A percentile compares a stretch with the other conserved stretches of the same genome.
These are phyloP conservation scores for Silurus lanzhouensis DNA, from an alignment of 2,797 vertebrate genomes.

Conservation along the genomic window DNA sequence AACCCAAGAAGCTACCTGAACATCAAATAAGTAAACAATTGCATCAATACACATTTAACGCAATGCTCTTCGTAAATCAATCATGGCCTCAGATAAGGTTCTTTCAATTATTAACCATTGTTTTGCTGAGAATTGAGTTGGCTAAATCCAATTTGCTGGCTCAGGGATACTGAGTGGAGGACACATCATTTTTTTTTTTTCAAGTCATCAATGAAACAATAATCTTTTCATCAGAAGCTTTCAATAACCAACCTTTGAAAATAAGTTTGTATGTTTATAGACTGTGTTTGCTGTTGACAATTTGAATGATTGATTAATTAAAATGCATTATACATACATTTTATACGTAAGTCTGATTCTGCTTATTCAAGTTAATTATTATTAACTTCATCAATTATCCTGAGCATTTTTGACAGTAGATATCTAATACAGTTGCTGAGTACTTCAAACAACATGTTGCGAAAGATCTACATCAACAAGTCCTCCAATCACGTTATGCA, in stretches of 20 bases:
- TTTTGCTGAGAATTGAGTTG: conserved; percentile 78
- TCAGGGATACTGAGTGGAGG: conserved; percentile 63
- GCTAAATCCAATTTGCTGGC: conserved; percentile 67
- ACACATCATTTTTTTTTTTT: conserved; percentile 66
- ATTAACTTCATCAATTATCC: neutral
- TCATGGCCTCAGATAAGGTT: conserved; percentile 80
- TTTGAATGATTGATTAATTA: neutral
- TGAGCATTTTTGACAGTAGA: neutral
- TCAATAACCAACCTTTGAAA: conserved; percentile 47
- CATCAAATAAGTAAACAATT: conserved; percentile 89
- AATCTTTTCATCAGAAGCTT: conserved; percentile 60
- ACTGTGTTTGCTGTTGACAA: neutral
- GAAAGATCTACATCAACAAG: neutral
- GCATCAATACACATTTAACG: conserved; percentile 86
- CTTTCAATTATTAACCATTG: conserved; percentile 78
- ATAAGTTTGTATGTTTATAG: neutral
- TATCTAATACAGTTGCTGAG: neutral
- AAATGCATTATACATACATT: neutral
- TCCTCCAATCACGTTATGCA: neutral
- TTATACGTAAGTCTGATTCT: neutral
- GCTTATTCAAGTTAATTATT: neutral
- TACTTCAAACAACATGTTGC: neutral
- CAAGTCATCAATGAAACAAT: conserved; percentile 61
- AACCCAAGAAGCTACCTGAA: conserved; percentile 65
- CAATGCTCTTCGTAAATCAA: conserved; percentile 81